Evolutionary conservation across 2,797 vertebrate genomes (phyloP), one percentile per base, ranked within the genome.

Genomic region (Xerus rutilus): DNA sequence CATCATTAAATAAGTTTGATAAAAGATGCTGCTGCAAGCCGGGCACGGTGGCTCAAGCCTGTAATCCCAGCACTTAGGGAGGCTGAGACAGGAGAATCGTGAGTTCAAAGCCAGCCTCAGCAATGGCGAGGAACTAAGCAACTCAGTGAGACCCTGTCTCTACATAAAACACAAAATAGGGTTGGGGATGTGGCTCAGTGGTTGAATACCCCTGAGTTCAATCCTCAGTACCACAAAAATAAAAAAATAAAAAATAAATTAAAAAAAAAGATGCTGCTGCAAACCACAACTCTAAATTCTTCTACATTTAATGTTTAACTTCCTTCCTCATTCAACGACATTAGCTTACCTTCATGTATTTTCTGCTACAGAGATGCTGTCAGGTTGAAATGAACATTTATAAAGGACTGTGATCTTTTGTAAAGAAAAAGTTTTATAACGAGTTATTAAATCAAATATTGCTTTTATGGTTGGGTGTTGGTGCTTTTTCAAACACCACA

Each of bases 331-430:
- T 39, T 2, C 49, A 54, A 30, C 5, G n/a, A 72, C 77, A 74
- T 79, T 81, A 43, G 62, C 72, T 65, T 86, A 35, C 47, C 23
- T 93, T 84, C 43, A 35, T 25, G 35, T 78, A 70, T 67, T 93
- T 92, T n/a, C 32, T 77, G 10, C 12, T 70, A 8, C 11, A 69
- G 35, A 96, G 32, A 76, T 79, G n/a, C 30, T 87, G 54, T 93
- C 45, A 92, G 47, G 15, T 72, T 82, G 88, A 85, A 93, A 94
- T n/a, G 65, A 90, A 94, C 30, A 91, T 88, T 94, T 69, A 82
- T 74, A 49, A 89, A 89, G 7, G 39, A 11, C 17, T 88, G 92
- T 95, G 25, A 95, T 94, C 73, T 89, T 92, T 57, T 77, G 8
- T 49, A 76, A 89, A 78, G 8, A 72, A 86, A 93, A 84, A 54